Evolutionary conservation across 2,797 vertebrate genomes (phyloP).

Genomic region (Coregonus suidteri): DNA sequence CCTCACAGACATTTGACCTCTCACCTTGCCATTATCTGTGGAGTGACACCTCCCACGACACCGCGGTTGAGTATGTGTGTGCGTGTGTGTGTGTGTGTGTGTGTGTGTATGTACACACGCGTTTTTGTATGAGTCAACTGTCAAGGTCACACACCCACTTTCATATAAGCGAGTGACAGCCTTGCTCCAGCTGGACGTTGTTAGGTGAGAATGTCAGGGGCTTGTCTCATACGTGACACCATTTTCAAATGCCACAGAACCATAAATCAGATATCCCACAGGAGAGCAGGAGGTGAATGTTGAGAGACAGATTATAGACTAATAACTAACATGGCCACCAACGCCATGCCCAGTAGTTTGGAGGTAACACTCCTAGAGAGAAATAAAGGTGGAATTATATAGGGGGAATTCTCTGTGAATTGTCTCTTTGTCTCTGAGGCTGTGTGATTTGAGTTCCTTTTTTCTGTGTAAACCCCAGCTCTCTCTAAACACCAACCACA

Average conservation of each 20-base stretch:
- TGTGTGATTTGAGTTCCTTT: not conserved
- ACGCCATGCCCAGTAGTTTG: not conserved
- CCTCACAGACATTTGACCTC: slow-evolving; percentile 33
- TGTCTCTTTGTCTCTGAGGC: not conserved
- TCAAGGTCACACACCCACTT: not conserved
- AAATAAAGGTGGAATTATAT: not conserved
- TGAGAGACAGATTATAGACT: not conserved
- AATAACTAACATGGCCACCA: not conserved
- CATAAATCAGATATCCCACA: not conserved
- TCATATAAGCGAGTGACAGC: not conserved
- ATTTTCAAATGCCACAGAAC: not conserved
- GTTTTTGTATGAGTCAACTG: too few species aligned
- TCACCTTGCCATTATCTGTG: slow-evolving; percentile 56
- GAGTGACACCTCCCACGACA: slow-evolving; percentile 40
- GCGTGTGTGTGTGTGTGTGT: slow-evolving; percentile 3
- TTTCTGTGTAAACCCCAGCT: not conserved
- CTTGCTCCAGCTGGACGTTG: not conserved
- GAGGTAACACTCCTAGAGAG: not conserved
- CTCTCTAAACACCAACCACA: not conserved
- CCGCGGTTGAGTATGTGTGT: not conserved
- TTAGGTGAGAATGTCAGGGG: not conserved
- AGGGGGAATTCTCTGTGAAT: not conserved
- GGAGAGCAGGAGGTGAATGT: not conserved
- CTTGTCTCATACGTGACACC: not conserved
- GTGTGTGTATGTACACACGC: not conserved